Conservation (phyloP, 2,797 vertebrate genomes). For the Sternarchorhynchus goeldii region DNA sequence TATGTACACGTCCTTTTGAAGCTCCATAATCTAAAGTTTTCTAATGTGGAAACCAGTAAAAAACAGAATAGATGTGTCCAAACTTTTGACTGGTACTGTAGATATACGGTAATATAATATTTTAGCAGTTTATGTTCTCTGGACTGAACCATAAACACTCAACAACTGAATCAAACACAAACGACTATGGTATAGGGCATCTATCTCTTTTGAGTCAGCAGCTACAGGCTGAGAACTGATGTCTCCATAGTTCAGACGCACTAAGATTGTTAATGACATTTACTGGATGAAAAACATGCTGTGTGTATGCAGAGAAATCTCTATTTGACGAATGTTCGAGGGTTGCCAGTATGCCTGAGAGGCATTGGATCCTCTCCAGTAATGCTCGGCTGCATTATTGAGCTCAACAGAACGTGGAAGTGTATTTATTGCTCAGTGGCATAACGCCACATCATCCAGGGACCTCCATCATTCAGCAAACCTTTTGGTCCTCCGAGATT, state of each 20-base stretch:
- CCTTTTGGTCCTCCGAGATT: neutral
- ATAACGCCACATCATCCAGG: neutral
- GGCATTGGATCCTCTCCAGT: slow-evolving; percentile 6
- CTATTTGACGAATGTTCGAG: slow-evolving; percentile 3
- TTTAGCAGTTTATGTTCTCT: too few species aligned
- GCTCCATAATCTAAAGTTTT: too few species aligned
- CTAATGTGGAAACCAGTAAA: too few species aligned
- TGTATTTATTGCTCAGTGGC: slow-evolving; percentile 18
- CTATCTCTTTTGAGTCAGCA: neutral
- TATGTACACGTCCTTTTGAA: too few species aligned
- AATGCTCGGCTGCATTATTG: slow-evolving; percentile 1
- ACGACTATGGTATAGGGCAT: too few species aligned
- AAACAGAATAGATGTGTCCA: too few species aligned
- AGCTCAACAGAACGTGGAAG: slow-evolving; percentile 9
- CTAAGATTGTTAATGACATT: slow-evolving; percentile 5
- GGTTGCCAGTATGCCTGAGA: neutral
- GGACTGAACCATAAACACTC: too few species aligned
- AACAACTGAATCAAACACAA: too few species aligned
- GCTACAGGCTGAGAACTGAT: neutral
- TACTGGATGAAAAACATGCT: neutral
- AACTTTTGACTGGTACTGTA: too few species aligned
- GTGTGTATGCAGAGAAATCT: neutral
- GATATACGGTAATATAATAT: too few species aligned
- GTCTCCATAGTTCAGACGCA: neutral
- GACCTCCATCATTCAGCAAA: too few species aligned